These are phyloP conservation scores for Apostichopus parvimensis DNA, from an alignment of 35 echinoderm and acorn worm species.

Conservation along the genomic window DNA sequence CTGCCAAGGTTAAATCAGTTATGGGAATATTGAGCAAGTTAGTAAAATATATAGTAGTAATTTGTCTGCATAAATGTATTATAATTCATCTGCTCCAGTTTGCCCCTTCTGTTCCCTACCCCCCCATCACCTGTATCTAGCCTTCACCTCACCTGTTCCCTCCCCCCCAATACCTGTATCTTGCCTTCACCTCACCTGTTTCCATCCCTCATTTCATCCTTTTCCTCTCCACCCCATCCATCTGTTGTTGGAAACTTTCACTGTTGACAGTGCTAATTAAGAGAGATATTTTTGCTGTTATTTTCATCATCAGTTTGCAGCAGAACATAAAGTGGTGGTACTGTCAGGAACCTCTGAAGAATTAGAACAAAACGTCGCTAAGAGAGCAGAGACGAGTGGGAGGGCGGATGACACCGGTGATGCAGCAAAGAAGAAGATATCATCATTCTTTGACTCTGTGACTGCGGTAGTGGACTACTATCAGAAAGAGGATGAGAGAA, in stretches of 20 bases:
- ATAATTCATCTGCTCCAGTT: too few relatives aligned
- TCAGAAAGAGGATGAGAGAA: constrained; percentile 40
- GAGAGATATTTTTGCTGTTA: not conserved
- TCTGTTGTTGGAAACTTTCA: too few relatives aligned
- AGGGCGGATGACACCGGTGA: constrained; percentile 71
- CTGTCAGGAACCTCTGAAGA: constrained; percentile 63
- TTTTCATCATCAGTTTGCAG: constrained; percentile 48
- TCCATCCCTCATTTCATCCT: not conserved
- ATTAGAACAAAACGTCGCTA: constrained; percentile 48
- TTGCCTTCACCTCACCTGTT: not conserved
- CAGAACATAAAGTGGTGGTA: constrained; percentile 51
- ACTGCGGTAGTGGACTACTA: constrained; percentile 57
- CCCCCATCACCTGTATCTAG: not conserved
- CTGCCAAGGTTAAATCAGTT: too few relatives aligned
- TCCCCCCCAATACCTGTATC: not conserved
- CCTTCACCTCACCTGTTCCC: not conserved
- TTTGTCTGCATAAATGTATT: too few relatives aligned
- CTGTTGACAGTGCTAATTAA: too few relatives aligned
- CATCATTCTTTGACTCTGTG: constrained; percentile 40
- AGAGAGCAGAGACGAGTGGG: constrained; percentile 65
- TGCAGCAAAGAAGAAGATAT: constrained; percentile 62
- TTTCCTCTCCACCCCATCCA: not conserved
- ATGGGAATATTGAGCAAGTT: too few relatives aligned
- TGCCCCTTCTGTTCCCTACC: too few relatives aligned
- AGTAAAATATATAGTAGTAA: too few relatives aligned